These are phyloP conservation scores for Prolemur simus DNA, from an alignment of 2,113 vertebrate species.

Conservation along the genomic window DNA sequence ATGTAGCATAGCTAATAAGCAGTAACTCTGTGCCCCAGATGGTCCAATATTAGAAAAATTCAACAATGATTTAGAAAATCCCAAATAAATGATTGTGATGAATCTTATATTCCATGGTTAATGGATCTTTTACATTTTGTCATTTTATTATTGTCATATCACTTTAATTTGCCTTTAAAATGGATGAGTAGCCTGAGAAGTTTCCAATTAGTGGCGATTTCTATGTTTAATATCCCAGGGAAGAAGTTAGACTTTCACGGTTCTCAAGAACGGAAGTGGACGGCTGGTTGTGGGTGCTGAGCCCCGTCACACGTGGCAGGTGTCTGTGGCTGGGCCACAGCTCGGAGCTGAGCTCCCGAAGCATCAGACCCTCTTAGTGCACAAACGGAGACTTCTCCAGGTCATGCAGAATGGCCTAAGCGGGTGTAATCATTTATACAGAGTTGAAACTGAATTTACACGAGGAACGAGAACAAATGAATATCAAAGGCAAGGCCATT, in stretches of 20 bases:
- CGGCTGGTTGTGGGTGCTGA: neutral
- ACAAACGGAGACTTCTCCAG: neutral
- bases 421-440: slow-evolving; percentile 57
- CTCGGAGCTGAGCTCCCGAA: neutral
- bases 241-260: neutral
- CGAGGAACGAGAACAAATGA: neutral
- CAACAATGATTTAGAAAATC: neutral
- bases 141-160: neutral
- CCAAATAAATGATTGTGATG: neutral
- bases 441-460: slow-evolving; percentile 65
- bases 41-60: neutral
- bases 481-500: slow-evolving; percentile 66
- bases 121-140: neutral
- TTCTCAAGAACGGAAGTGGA: neutral
- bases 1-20: accelerated
- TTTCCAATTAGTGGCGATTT: neutral
- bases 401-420: accelerated
- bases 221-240: neutral
- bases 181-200: neutral
- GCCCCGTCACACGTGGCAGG: accelerated
- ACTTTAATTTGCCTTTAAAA: neutral
- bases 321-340: accelerated
- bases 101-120: neutral
- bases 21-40: neutral
- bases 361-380: accelerated